These are phyloP conservation scores for Cyanistes caeruleus DNA, from an alignment of 2,113 vertebrate genomes.

Conservation along the genomic window DNA sequence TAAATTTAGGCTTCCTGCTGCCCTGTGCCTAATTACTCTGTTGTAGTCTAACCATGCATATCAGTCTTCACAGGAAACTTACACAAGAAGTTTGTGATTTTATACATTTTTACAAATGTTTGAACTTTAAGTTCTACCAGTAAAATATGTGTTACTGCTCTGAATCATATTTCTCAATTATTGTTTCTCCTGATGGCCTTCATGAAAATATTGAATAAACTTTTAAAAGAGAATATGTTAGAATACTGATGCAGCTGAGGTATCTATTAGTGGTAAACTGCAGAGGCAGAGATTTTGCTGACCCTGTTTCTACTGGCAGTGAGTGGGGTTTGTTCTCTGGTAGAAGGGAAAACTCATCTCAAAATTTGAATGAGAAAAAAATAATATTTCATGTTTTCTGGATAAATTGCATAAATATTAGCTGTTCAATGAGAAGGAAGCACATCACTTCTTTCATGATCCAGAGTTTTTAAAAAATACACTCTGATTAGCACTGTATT, in stretches of 20 bases:
- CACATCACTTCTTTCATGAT: neutral
- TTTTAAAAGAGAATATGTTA: neutral
- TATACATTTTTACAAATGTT: neutral
- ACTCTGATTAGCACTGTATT: neutral
- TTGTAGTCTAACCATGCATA: neutral
- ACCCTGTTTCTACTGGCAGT: neutral
- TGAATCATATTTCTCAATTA: neutral
- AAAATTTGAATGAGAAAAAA: neutral
- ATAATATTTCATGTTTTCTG: neutral
- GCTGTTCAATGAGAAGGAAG: neutral
- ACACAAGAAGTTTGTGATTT: neutral
- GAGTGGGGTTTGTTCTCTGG: neutral
- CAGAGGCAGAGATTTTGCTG: neutral
- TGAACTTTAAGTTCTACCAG: neutral
- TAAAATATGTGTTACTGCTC: neutral
- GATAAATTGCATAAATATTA: neutral
- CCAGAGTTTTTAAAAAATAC: neutral
- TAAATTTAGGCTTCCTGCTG: neutral
- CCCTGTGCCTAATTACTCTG: neutral
- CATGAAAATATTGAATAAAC: neutral
- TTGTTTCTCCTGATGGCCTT: neutral
- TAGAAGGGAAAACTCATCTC: neutral
- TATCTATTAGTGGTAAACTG: neutral
- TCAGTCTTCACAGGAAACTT: neutral
- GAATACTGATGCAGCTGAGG: neutral